Evolutionary conservation across 2,113 vertebrate species (phyloP).

Genomic region (Rhinopomastus cyanomelas): DNA sequence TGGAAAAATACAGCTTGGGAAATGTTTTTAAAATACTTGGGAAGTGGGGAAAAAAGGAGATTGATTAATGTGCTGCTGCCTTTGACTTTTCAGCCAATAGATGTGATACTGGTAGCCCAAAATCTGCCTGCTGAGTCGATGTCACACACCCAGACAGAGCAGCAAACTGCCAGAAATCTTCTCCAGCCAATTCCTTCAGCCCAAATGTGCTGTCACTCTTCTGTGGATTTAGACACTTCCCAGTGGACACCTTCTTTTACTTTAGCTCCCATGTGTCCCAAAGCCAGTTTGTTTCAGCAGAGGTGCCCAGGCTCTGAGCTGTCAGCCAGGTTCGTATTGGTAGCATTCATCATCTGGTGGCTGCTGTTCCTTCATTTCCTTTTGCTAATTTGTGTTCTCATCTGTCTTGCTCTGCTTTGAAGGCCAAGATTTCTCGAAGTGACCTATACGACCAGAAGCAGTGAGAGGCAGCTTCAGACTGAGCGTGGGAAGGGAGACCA

Average conservation of each 20-base stretch:
- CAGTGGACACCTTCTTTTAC: background rate
- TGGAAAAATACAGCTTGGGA: background rate
- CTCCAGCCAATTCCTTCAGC: background rate
- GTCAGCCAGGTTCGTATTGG: background rate
- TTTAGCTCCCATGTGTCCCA: background rate
- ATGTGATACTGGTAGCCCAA: background rate
- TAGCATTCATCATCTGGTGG: background rate
- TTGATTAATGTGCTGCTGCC: background rate
- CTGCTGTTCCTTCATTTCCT: background rate
- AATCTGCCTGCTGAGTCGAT: background rate
- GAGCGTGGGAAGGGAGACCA: accelerated
- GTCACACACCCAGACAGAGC: background rate
- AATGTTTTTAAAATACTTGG: background rate
- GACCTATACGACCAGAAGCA: background rate
- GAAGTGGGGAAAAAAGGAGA: background rate
- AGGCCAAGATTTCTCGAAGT: background rate
- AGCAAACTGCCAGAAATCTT: background rate
- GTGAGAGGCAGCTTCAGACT: background rate
- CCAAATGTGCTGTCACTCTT: background rate
- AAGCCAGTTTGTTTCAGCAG: background rate
- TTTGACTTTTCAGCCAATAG: background rate
- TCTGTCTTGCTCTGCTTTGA: background rate
- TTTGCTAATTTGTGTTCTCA: background rate
- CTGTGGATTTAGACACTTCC: background rate
- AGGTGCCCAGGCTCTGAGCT: background rate